These are phyloP conservation scores for Thysanoteuthis rhombus DNA, from an alignment of 2,888 invertebrate species.

Conservation along the genomic window DNA sequence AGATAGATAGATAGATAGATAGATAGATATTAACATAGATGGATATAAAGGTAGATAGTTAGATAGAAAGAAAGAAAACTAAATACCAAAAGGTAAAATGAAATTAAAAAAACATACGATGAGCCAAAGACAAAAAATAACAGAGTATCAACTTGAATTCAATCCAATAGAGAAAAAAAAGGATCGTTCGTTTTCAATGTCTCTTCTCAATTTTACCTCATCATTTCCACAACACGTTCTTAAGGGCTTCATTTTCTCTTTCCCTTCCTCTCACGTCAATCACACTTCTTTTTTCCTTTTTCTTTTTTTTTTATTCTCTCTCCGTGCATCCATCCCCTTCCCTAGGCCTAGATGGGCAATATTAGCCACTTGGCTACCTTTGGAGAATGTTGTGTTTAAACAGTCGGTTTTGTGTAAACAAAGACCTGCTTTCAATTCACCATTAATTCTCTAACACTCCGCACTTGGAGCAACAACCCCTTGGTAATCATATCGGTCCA, in stretches of 20 bases:
- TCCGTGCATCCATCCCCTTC: not conserved
- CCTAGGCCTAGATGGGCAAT: not conserved
- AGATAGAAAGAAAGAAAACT: not conserved
- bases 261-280: no score
- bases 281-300: no score
- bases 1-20: not conserved
- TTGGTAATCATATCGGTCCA: not conserved
- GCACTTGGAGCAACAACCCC: not conserved
- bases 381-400: not conserved
- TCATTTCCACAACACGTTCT: not conserved
- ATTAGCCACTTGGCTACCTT: slow-evolving; percentile 12
- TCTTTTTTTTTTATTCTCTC: not conserved
- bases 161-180: not conserved
- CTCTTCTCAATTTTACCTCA: not conserved
- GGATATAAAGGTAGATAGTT: no score
- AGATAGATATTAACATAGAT: not conserved
- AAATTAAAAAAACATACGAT: not conserved
- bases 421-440: not conserved
- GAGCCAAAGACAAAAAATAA: not conserved
- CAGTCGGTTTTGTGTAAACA: not conserved
- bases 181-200: not conserved
- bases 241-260: no score
- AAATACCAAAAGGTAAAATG: not conserved
- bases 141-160: not conserved
- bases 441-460: not conserved